These are phyloP conservation scores for Brachionus sp. DNA, from an alignment of 1,140 invertebrate genomes.

Conservation along the genomic window DNA sequence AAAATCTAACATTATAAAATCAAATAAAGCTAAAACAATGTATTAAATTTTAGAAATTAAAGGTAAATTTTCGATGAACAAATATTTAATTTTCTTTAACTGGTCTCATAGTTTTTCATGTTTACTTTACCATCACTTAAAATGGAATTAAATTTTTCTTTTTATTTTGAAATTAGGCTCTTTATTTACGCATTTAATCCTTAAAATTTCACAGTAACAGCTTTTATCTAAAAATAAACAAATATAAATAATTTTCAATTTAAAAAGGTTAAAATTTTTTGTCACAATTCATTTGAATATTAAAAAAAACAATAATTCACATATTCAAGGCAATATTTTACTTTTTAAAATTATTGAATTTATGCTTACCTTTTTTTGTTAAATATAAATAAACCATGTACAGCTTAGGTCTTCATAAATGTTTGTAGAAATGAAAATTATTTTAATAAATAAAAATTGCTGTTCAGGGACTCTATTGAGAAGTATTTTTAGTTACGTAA, in stretches of 20 bases:
- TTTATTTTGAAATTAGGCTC: background rate
- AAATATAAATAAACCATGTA: background rate
- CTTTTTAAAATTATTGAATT: background rate
- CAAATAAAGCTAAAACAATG: background rate
- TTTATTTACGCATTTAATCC: background rate
- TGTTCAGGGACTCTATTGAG: background rate
- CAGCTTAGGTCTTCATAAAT: background rate
- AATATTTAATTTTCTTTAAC: background rate
- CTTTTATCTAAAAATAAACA: background rate
- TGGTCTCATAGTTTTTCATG: background rate
- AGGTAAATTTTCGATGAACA: background rate
- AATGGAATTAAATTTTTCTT: background rate
- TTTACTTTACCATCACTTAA: background rate
- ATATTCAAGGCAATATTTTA: background rate
- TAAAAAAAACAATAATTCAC: background rate
- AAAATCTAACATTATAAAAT: background rate
- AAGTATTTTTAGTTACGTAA: background rate
- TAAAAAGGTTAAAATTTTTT: background rate
- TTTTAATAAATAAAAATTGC: no score
- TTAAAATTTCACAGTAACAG: background rate
- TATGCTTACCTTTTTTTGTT: background rate
- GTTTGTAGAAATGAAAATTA: background rate
- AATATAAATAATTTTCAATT: background rate
- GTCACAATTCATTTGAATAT: background rate
- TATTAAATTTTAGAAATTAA: background rate